phyloP scores from a whole-genome alignment of 2,888 invertebrate genomes.

The Alcis repandata region DNA sequence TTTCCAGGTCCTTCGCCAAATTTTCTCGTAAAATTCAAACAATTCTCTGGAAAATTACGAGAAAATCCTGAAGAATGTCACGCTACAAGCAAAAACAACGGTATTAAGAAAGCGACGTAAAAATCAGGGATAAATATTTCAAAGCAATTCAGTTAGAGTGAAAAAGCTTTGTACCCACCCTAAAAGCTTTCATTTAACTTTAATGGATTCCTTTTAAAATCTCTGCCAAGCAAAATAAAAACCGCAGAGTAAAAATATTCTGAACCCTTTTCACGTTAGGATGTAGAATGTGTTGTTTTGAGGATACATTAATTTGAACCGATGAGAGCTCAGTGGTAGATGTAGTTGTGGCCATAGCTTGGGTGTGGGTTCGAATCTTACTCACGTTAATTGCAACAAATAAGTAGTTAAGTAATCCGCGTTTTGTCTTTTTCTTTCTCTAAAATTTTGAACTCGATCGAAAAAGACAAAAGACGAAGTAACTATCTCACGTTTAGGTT shows the following conservation, averaged over 20 bases:
- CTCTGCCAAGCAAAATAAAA: conserved; percentile 28
- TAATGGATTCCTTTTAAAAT: conserved; percentile 36
- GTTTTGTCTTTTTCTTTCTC: too few relatives aligned
- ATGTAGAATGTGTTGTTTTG: not conserved
- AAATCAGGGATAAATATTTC: conserved; percentile 16
- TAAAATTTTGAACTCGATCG: too few relatives aligned
- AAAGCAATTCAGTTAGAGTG: conserved; percentile 18
- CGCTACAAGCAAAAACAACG: not conserved
- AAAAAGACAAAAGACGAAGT: too few relatives aligned
- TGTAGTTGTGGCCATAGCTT: too few relatives aligned
- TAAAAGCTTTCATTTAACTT: conserved; percentile 36
- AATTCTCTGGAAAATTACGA: not conserved
- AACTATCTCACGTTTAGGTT: too few relatives aligned
- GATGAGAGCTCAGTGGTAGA: not conserved
- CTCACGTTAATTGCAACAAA: too few relatives aligned
- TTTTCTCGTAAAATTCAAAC: not conserved
- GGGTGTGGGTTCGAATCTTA: too few relatives aligned
- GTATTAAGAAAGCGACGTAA: not conserved
- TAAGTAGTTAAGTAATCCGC: too few relatives aligned
- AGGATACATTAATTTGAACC: not conserved
- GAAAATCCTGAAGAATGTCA: not conserved
- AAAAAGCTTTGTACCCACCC: conserved; percentile 29
- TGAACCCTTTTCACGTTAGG: conserved; percentile 10
- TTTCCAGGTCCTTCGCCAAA: not conserved
- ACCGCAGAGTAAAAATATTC: conserved; percentile 15